Conservation (phyloP, 2,888 invertebrate genomes). For the Pocota personata region DNA sequence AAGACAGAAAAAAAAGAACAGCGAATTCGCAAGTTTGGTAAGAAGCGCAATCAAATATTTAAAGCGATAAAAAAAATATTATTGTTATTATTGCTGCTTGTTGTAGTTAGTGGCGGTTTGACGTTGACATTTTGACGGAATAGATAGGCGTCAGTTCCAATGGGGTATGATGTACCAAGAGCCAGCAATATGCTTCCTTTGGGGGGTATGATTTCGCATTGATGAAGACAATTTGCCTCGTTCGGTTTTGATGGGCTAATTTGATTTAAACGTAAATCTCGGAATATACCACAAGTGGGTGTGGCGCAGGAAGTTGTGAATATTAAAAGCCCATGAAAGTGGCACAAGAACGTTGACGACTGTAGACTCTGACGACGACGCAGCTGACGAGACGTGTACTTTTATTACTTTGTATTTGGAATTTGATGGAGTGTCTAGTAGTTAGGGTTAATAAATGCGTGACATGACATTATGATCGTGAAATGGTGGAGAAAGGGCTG, state of each 20-base stretch:
- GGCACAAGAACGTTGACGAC: not conserved
- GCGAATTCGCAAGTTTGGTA: not conserved
- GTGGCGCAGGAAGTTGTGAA: not conserved
- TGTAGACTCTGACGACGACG: not conserved
- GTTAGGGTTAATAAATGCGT: not conserved
- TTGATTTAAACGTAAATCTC: constrained; percentile 2
- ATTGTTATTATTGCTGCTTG: not conserved
- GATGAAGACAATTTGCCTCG: not conserved
- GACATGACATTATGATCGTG: not conserved
- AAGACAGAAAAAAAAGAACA: not conserved
- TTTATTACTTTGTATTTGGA: not conserved
- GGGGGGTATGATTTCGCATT: not conserved
- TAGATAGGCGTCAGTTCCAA: not conserved
- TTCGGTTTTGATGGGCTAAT: constrained; percentile 8
- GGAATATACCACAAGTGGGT: constrained; percentile 5
- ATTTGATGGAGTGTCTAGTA: constrained; percentile 2
- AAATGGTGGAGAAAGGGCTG: not conserved
- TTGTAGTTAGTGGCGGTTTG: not conserved
- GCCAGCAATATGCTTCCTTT: not conserved
- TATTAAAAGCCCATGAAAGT: not conserved
- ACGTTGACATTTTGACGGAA: not conserved
- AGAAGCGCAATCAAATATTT: constrained; percentile 10
- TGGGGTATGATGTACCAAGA: not conserved
- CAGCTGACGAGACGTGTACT: not conserved
- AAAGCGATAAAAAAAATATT: not conserved